A percentile compares a stretch with the other conserved stretches of the same genome.
Conservation (phyloP, 2,888 invertebrate genomes). For the Agonum fuliginosum region DNA sequence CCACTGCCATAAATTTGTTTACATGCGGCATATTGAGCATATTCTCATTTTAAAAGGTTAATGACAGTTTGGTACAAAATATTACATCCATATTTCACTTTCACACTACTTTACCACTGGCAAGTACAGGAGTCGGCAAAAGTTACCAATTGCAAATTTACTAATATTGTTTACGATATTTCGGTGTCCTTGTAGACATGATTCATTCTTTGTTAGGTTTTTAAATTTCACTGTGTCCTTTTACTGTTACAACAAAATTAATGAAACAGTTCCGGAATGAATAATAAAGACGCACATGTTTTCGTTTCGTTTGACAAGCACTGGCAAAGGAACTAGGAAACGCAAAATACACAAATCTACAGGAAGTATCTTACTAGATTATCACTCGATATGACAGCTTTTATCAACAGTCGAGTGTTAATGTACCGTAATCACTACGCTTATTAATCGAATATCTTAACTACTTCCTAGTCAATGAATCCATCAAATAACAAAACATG, state of each 20-base stretch:
- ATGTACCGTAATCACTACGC: conserved; percentile 10
- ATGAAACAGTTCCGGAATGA: conserved; percentile 25
- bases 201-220: conserved; percentile 33
- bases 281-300: not conserved
- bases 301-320: conserved; percentile 48
- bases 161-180: conserved; percentile 22
- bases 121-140: conserved; percentile 18
- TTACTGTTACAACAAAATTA: conserved; percentile 8
- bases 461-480: conserved; percentile 34
- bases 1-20: conserved; percentile 10
- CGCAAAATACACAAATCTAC: conserved; percentile 31
- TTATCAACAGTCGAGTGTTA: conserved; percentile 26
- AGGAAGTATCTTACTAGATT: conserved; percentile 34
- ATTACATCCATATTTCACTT: conserved; percentile 40
- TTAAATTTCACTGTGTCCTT: conserved; percentile 15
- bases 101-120: conserved; percentile 5
- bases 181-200: not conserved
- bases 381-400: conserved; percentile 16
- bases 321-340: conserved; percentile 50
- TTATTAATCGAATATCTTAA: conserved; percentile 33
- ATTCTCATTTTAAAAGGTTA: conserved; percentile 44
- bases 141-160: not conserved
- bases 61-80: conserved; percentile 31
- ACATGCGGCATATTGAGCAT: conserved; percentile 5
- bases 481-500: conserved; percentile 47